Base-by-base conservation (phyloP, 1,140 invertebrate species). In the Mya arenaria region DNA sequence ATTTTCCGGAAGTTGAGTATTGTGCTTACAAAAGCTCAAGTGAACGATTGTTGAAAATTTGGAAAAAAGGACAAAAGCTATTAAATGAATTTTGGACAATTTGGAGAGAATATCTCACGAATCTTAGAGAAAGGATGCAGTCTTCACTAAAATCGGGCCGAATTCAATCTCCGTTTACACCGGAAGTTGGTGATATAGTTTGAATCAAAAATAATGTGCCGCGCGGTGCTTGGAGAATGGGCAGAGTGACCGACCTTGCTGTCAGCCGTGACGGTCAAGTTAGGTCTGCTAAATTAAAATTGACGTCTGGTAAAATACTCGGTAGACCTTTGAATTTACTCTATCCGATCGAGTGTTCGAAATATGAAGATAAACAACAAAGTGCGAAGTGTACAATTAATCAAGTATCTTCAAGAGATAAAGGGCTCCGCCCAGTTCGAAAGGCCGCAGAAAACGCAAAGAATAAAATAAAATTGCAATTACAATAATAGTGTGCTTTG, bases 51-150 rank as follows among this genome's bases (percentile, higher is more conserved):
- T 28, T 69, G 6, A 8, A 36, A 34, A 19, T 69, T n/a, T 69
- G 66, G 66, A 69, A 69, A 28, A 69, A 69, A 36, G 66, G 39
- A 39, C 25, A 69, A 44, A 25, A 44, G 8, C 15, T 23, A 44
- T 23, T 69, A 44, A 41, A 10, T 72, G 19, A 13, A 1, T 34
- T 73, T 36, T 60, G 48, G 55, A 37, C 34, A 23, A 60, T 68
- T 58, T 73, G 71, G 71, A n/a, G 34, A 32, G 55, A 73, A 60
- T 73, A 73, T 73, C 52, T 73, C n/a, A 17, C 28, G 23, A 73
- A 55, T 73, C 19, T 58, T 5, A 56, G 71, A 37, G 71, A 73
- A 23, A 56, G 48, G 34, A 30, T 48, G 4, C 48, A 56, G 58
- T 15, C 17, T 10, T 37, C 30, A 3, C 5, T 73, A 30, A 34